phyloP scores from a whole-genome alignment of 2,888 invertebrate species.

The Augochlorella aurata region DNA sequence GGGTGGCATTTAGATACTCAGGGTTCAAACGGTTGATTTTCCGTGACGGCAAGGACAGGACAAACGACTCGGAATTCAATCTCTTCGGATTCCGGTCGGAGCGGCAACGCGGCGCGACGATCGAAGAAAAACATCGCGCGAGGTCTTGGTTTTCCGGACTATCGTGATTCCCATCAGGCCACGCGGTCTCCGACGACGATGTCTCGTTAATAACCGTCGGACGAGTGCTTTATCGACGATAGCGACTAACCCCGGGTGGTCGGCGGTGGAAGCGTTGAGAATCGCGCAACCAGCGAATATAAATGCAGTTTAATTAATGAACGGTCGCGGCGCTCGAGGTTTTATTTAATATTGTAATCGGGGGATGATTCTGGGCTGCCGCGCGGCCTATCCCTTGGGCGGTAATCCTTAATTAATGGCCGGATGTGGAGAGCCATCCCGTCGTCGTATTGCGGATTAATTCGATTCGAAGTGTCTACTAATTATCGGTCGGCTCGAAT shows the following conservation, averaged over 20 bases:
- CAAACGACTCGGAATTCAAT: conserved; percentile 12
- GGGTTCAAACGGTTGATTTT: not conserved
- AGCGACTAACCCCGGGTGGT: not conserved
- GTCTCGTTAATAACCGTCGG: conserved; percentile 8
- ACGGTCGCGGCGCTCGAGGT: not conserved
- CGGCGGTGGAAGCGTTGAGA: not conserved
- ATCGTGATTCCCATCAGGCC: conserved; percentile 1
- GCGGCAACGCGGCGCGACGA: not conserved
- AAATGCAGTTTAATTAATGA: conserved; percentile 46
- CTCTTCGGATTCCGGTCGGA: not conserved
- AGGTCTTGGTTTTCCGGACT: not conserved
- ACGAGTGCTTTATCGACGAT: conserved; percentile 6
- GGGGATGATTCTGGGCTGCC: not conserved
- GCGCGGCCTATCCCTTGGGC: conserved; percentile 26
- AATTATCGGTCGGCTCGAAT: conserved; percentile 65
- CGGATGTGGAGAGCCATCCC: conserved; percentile 43
- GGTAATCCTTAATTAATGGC: conserved; percentile 64
- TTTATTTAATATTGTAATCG: conserved; percentile 46
- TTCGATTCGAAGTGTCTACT: conserved; percentile 70
- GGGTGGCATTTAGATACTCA: not conserved
- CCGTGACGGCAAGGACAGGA: not conserved
- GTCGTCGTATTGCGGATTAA: conserved; percentile 66
- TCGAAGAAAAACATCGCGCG: not conserved
- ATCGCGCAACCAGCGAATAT: not conserved
- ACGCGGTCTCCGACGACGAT: not conserved